Evolutionary conservation across 37 sponge, comb jelly and placozoan genomes (phyloP), one percentile per base, ranked within the genome.

Genomic region (Halisarca cf. caerulea): DNA sequence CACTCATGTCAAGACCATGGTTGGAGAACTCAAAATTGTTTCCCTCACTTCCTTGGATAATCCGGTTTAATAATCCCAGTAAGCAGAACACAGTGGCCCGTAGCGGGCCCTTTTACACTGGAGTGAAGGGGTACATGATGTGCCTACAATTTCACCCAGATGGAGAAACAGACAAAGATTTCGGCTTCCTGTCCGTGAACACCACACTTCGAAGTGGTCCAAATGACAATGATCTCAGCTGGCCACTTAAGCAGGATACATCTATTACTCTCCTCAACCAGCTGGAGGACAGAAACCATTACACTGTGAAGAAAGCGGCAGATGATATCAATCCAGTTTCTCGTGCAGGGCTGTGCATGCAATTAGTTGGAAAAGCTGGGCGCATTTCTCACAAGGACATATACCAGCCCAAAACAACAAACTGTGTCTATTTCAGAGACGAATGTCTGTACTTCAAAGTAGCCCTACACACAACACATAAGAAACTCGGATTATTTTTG

Each of bases 381-480:
- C 51, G 11, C 51, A 11, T 11, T 14, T 11, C 6, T 11, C 51
- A 47, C 51, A 6, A 47, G 51, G 51, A 47, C 25, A 2, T 36
- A 2, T 41, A 21, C 45, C 18, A 41, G 18, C 41, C 77, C 25
- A 42, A 38, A 18, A 40, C 20, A 21, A 25, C 39, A 40, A 23
- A 74, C 24, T n/a, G 45, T 1, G n/a, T n/a, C 64, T 74, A 74
- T 9, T 44, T 74, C 39, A 74, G 18, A 25, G 77, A 74, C 41
- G 45, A 74, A 42, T 74, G 77, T 74, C 24, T 74, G 43, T 74
- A 74, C 77, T 74, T 74, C 77, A 74, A 40, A 24, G 51, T 47
- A n/a, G n/a, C n/a, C n/a, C n/a, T n/a, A n/a, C n/a, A n/a, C n/a
- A n/a, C n/a, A n/a, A n/a, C n/a, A n/a, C n/a, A n/a, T n/a, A n/a